A percentile compares a stretch with the other conserved stretches of the same genome.
Evolutionary conservation across 1,140 invertebrate genomes (phyloP).

Genomic region (Drosophila prosaltans): DNA sequence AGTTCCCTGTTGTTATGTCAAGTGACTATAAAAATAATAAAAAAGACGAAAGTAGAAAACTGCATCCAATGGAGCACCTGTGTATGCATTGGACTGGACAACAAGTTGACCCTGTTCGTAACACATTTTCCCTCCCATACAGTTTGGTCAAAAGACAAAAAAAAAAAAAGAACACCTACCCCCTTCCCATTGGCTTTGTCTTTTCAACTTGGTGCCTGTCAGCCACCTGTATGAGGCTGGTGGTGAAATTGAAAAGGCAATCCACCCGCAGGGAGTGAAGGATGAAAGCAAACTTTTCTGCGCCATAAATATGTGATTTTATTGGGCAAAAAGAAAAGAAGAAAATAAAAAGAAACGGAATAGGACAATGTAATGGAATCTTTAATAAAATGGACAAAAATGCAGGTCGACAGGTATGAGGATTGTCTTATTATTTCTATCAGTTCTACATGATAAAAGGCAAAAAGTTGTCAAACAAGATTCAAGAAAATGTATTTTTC

Average conservation of each 20-base stretch:
- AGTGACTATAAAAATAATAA: not conserved
- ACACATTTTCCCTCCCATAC: constrained; percentile 33
- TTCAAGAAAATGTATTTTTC: no score
- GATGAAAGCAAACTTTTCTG: constrained; percentile 16
- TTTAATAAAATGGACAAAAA: constrained; percentile 6
- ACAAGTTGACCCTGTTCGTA: constrained; percentile 28
- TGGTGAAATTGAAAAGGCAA: constrained; percentile 12
- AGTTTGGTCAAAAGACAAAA: not conserved
- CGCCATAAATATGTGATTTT: constrained; percentile 63
- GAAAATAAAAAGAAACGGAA: not conserved
- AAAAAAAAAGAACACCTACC: not conserved
- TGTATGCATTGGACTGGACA: constrained; percentile 25
- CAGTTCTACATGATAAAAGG: no score
- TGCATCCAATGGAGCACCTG: not conserved
- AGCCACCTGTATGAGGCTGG: constrained; percentile 2
- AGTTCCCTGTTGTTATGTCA: not conserved
- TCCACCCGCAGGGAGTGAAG: not conserved
- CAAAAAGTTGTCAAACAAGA: no score
- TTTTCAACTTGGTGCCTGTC: constrained; percentile 7
- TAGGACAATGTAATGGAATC: not conserved
- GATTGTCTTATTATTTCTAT: not conserved
- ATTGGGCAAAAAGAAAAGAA: constrained; percentile 17
- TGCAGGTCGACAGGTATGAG: not conserved
- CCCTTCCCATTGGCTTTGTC: constrained; percentile 25
- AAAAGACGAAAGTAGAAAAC: not conserved